Evolutionary conservation across 2,888 invertebrate species (phyloP).

Genomic region (Drosophila putrida): DNA sequence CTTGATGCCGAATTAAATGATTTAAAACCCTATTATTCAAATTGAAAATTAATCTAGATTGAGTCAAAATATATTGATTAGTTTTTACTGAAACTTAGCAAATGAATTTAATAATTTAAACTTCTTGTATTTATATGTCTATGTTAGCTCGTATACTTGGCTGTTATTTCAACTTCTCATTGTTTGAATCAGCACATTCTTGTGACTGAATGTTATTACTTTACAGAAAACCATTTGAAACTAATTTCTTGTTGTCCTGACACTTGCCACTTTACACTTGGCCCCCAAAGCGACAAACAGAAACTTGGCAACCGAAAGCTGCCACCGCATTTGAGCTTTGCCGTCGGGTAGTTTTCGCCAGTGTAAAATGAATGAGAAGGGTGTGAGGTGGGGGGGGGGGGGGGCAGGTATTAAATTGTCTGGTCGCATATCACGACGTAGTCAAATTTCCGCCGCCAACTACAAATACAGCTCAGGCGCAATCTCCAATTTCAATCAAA

Average conservation of each 20-base stretch:
- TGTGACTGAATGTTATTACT: constrained; percentile 30
- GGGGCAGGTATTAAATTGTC: constrained; percentile 72
- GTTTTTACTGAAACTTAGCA: too few species aligned
- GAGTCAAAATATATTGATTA: too few species aligned
- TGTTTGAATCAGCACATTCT: constrained; percentile 23
- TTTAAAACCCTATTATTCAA: too few species aligned
- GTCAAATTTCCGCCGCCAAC: constrained; percentile 75
- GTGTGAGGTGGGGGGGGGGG: not conserved
- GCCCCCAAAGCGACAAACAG: constrained; percentile 6
- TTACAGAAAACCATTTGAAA: constrained; percentile 53
- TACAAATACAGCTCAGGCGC: constrained; percentile 68
- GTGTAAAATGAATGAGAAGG: not conserved
- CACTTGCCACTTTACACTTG: constrained; percentile 50
- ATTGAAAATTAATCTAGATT: too few species aligned
- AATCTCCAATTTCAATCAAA: constrained; percentile 80
- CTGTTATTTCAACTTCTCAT: constrained; percentile 1
- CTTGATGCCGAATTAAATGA: not conserved
- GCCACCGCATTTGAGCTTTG: constrained; percentile 56
- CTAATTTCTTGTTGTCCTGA: constrained; percentile 66
- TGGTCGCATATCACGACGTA: constrained; percentile 73
- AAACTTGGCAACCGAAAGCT: constrained; percentile 36
- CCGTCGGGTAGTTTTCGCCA: constrained; percentile 49
- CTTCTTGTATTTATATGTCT: not conserved
- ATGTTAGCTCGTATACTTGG: constrained; percentile 2
- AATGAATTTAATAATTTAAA: not conserved